These are phyloP conservation scores for Petrolisthes manimaculis DNA, from an alignment of 2,888 invertebrate genomes.

Conservation along the genomic window DNA sequence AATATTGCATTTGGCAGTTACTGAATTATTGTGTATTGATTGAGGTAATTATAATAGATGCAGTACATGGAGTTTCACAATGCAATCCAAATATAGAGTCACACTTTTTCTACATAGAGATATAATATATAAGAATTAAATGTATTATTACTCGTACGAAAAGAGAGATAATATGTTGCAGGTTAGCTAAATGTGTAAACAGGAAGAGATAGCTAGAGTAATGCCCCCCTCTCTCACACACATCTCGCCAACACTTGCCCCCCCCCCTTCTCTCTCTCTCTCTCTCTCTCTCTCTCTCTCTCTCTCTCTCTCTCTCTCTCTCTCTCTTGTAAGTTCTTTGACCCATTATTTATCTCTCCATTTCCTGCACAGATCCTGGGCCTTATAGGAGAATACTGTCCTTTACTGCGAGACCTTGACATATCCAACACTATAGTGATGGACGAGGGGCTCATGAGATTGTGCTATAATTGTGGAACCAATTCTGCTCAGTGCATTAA, in stretches of 20 bases:
- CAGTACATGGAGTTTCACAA: no score
- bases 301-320: background rate
- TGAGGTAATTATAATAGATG: no score
- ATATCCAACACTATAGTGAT: conserved; percentile 68
- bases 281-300: conserved; percentile 7
- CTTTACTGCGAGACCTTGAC: conserved; percentile 68
- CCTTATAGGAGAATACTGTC: conserved; percentile 68
- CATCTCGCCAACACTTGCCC: background rate
- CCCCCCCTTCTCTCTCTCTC: background rate
- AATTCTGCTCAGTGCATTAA: conserved; percentile 56
- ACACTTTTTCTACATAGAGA: no score
- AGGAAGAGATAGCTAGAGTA: background rate
- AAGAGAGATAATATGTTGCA: background rate
- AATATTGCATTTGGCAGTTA: no score
- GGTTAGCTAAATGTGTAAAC: background rate
- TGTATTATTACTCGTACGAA: background rate
- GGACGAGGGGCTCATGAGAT: conserved; percentile 68
- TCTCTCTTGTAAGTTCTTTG: background rate
- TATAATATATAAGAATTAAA: no score
- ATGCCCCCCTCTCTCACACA: background rate
- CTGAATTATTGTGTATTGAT: no score
- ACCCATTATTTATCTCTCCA: background rate
- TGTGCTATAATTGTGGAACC: conserved; percentile 66
- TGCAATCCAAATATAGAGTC: no score
- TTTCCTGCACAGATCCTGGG: conserved; percentile 67